Evolutionary conservation across 1,140 invertebrate species (phyloP), one percentile per base, ranked within the genome.

Genomic region (Drepana arcuata): DNA sequence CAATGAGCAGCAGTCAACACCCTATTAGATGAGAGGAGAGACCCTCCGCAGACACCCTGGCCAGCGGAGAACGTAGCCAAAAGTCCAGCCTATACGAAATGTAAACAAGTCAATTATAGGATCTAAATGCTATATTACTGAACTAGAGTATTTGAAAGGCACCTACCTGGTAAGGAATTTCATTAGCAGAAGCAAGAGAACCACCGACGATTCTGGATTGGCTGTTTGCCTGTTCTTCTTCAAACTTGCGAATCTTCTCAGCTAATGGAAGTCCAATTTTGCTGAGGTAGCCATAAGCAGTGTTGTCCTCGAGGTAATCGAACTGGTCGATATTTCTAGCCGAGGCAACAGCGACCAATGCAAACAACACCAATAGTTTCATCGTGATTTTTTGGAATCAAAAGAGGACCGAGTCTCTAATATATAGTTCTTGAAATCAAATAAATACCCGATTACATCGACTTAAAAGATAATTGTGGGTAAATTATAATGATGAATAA

Each of bases 1-100:
- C 65, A 69, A 35, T 69, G 65, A 1, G 62, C 62, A 14, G 66
- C 66, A 0, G 66, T 70, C n/a, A 64, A 9, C 0, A 69, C 34
- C 7, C 50, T 44, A 3, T 39, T 49, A 1, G 24, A 25, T 4
- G 16, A 50, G 9, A 69, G 11, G 0, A 69, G 38, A 0, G 48
- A 56, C 9, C 44, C 62, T 1, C 62, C 65, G 28, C 65, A 66
- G 0, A 64, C 39, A 11, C 42, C 52, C 7, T 34, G 40, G 18
- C 46, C 48, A 9, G 13, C 5, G 16, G 25, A 31, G 23, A 13
- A 33, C n/a, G 2, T n/a, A 16, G 14, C 13, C 2, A 14, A 4
- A 9, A 31, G 1, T 7, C 9, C 29, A 9, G 15, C 14, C 12
- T 15, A 12, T 2, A 29, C n/a, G 5, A 11, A 10, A 2, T 18